Base-by-base conservation (phyloP, 2,797 vertebrate species). In the Myiotriccus ornatus region DNA sequence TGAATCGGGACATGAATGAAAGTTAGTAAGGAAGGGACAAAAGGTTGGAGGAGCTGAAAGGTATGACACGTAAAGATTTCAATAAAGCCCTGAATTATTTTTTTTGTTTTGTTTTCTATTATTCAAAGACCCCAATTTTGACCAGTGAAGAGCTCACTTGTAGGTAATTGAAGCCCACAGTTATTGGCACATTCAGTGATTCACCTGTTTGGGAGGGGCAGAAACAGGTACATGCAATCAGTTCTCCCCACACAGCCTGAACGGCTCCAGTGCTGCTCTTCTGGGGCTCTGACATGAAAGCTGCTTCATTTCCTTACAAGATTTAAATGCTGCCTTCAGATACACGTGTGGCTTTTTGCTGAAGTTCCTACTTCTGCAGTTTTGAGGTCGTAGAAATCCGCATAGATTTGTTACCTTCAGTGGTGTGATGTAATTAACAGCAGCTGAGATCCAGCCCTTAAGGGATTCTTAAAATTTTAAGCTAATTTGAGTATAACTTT, bases 161-260 rank as follows among this genome's bases (percentile, higher is more conserved):
- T n/a, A 73, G 67, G 76, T 97, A 35, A 92, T 90, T 84, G 87
- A 73, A 93, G 60, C 32, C 81, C 34, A 27, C 43, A 27, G 12
- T 46, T 27, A 12, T 91, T 92, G 85, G 86, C 68, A 87, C 32
- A 16, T 46, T 76, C 35, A 52, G 68, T 34, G 22, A 22, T 77
- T 96, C 87, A 67, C 95, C 67, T 64, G 74, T 84, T 85, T 94
- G 49, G 74, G 94, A 89, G 91, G 81, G 63, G 12, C 87, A 77
- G 95, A 69, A 92, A 80, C 50, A 13, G 10, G 15, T 76, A 34
- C 13, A 3, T 11, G 6, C 23, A 18, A 80, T 65, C 94, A 76
- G 37, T 91, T 91, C 87, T 91, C 87, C 94, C 96, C 70, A 47
- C 18, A 15, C 92, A 80, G 83, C 90, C 71, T 34, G 84, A 82